phyloP scores from a whole-genome alignment of 2,797 vertebrate species.

The Carapus acus region DNA sequence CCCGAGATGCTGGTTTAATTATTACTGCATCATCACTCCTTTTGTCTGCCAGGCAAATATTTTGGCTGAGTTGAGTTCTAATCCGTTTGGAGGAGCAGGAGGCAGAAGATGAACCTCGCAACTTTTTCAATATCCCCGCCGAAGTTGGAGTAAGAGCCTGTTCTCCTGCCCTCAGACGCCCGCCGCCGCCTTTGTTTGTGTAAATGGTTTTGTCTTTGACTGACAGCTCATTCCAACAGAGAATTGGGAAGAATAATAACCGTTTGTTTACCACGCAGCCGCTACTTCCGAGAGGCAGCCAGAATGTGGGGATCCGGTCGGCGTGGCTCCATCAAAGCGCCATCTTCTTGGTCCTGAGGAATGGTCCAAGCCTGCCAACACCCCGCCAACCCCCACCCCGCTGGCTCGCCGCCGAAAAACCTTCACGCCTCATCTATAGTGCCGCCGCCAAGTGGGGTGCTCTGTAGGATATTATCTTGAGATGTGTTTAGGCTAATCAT shows the following conservation, averaged over 20 bases:
- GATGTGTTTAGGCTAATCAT: conserved; percentile 61
- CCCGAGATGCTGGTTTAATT: neutral
- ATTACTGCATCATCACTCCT: conserved; percentile 27
- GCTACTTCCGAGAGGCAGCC: conserved; percentile 10
- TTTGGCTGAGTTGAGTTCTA: conserved; percentile 25
- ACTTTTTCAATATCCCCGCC: conserved; percentile 35
- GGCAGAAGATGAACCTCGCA: conserved; percentile 35
- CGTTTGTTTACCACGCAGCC: conserved; percentile 31
- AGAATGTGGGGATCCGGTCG: neutral
- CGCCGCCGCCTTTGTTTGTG: conserved; percentile 25
- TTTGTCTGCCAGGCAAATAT: conserved; percentile 24
- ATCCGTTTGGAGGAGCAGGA: conserved; percentile 22
- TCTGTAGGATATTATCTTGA: conserved; percentile 49
- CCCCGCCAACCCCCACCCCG: conserved; percentile 5
- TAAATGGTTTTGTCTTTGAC: conserved; percentile 44
- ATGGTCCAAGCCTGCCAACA: neutral
- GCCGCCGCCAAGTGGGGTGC: conserved; percentile 26
- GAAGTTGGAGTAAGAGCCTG: conserved; percentile 23
- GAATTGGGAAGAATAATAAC: conserved; percentile 31
- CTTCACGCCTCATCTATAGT: conserved; percentile 39
- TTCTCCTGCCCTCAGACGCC: conserved; percentile 29
- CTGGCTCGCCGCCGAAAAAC: conserved; percentile 25
- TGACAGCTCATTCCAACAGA: conserved; percentile 45
- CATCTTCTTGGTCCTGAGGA: neutral
- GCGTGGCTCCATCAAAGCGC: conserved; percentile 1